A percentile compares a stretch with the other conserved stretches of the same genome.
phyloP scores from a whole-genome alignment of 1,140 invertebrate species.

The Aphidius gifuensis region DNA sequence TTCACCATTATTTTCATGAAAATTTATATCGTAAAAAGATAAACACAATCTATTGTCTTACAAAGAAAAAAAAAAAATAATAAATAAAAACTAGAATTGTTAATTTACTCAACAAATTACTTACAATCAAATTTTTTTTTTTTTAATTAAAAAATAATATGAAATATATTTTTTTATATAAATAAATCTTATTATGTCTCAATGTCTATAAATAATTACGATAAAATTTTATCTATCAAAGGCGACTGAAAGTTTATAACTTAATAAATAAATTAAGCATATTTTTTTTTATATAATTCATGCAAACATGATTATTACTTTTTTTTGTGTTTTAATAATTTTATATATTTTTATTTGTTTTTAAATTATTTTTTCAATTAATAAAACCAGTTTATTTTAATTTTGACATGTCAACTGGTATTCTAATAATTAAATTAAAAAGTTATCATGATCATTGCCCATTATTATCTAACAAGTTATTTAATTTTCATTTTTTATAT shows the following conservation, averaged over 20 bases:
- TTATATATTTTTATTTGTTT: too few relatives aligned
- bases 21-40: conserved; percentile 15
- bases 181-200: too few relatives aligned
- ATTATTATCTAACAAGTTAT: conserved; percentile 31
- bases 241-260: too few relatives aligned
- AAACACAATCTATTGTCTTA: conserved; percentile 24
- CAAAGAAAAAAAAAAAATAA: conserved; percentile 17
- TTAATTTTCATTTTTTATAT: conserved; percentile 17
- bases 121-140: background rate
- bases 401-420: too few relatives aligned
- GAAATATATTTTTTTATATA: background rate
- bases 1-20: background rate
- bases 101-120: conserved; percentile 1
- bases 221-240: too few relatives aligned
- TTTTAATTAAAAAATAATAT: conserved; percentile 14
- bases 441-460: conserved; percentile 29
- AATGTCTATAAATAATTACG: too few relatives aligned
- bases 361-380: too few relatives aligned
- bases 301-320: too few relatives aligned
- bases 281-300: too few relatives aligned
- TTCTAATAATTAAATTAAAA: conserved; percentile 5
- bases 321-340: too few relatives aligned
- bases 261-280: too few relatives aligned
- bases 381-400: too few relatives aligned
- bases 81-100: background rate